Evolutionary conservation across 2,113 vertebrate species (phyloP), one percentile per base, ranked within the genome.

Genomic region (Brienomyrus brachyistius): DNA sequence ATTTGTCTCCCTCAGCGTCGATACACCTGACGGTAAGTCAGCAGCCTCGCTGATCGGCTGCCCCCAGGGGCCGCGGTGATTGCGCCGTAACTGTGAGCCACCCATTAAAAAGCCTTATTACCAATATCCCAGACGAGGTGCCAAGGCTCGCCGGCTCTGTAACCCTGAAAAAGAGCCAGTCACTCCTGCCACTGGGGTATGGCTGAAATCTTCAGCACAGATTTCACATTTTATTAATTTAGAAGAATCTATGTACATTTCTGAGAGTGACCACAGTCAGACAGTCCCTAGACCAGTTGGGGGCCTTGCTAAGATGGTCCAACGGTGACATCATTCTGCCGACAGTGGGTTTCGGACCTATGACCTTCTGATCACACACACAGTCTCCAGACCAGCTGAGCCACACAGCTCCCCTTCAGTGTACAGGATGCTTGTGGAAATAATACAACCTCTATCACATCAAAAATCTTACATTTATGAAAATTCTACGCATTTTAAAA

Each of bases 11-110:
- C 87, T 90, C 88, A 23, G 19, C 54, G 52, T 89, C 89, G 66
- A 91, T 91, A 89, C 47, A 13, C 52, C 21, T 35, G 47, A 87
- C 89, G 80, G 83, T 89, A 89, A 89, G 89, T 91, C 88, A 88
- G 84, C 56, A 19, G 88, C 84, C 52, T 9, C 17, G 74, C 89
- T 40, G 88, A 90, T 91, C 84, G 87, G 84, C 88, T 85, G 89
- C 80, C 74, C 50, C 62, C 13, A 51, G 51, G n/a, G 47, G 88
- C 19, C 21, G 35, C 5, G 77, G 13, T 47, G 40, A 84, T 84
- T 84, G 40, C 45, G 0, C 82, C 47, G 45, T 48, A 84, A 48
- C 82, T 23, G 88, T 50, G 50, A 70, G 35, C 31, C 77, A n/a
- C 9, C 45, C 48, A 54, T 45, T 87, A 66, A 43, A 51, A 56